A percentile compares a stretch with the other conserved stretches of the same genome.
Evolutionary conservation across 2,113 vertebrate species (phyloP).

Genomic region (Lichenostomus cassidix): DNA sequence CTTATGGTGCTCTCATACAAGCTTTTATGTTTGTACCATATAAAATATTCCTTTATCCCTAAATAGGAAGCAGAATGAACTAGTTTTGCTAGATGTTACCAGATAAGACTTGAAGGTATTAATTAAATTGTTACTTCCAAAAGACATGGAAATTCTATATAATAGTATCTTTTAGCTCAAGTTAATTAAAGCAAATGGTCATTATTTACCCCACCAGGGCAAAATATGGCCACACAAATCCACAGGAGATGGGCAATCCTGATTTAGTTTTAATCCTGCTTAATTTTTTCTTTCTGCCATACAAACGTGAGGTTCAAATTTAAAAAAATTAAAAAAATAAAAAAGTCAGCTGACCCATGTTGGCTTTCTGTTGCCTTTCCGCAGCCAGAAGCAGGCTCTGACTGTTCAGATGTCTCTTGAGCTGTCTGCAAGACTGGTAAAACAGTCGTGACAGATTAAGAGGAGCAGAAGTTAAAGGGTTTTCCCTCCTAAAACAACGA

Average conservation of each 20-base stretch:
- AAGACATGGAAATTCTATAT: background rate
- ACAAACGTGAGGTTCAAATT: background rate
- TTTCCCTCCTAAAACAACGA: background rate
- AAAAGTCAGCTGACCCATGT: background rate
- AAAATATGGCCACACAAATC: background rate
- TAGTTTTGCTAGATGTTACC: background rate
- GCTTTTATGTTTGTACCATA: background rate
- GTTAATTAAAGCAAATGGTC: background rate
- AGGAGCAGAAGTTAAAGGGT: background rate
- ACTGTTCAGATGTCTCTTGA: background rate
- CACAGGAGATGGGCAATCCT: background rate
- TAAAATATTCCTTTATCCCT: background rate
- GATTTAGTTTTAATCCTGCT: background rate
- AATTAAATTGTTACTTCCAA: background rate
- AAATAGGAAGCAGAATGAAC: background rate
- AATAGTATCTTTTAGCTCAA: background rate
- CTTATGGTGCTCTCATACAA: background rate
- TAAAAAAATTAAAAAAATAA: background rate
- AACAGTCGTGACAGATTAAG: background rate
- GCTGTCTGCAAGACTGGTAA: background rate
- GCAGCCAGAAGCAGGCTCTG: fast-evolving
- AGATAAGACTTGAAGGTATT: background rate
- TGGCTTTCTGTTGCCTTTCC: background rate
- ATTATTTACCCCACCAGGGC: background rate
- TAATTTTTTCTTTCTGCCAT: background rate